Evolutionary conservation across 2,888 invertebrate species (phyloP).

Genomic region (Yponomeuta malinellus): DNA sequence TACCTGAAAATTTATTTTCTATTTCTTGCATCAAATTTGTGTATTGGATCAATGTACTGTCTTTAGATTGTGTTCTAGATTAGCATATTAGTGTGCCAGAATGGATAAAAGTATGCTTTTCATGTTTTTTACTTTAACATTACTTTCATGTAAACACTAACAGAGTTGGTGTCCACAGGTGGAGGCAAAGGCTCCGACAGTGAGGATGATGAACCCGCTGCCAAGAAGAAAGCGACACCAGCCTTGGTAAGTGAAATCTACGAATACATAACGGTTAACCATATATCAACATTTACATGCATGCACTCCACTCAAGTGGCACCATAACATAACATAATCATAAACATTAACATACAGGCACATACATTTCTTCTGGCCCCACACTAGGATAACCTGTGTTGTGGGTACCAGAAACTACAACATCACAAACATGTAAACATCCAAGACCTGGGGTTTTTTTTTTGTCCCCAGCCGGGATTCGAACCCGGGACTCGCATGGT

Average conservation of each 20-base stretch:
- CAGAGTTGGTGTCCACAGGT: slow-evolving; percentile 48
- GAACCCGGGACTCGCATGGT: too few relatives aligned
- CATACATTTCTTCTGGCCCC: too few relatives aligned
- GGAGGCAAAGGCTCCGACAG: slow-evolving; percentile 85
- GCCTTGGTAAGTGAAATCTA: slow-evolving; percentile 50
- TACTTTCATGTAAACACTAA: not conserved
- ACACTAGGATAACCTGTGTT: too few relatives aligned
- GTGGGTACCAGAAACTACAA: too few relatives aligned
- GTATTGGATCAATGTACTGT: not conserved
- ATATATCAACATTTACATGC: too few relatives aligned
- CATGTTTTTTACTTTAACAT: slow-evolving; percentile 24
- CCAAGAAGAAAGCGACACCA: slow-evolving; percentile 83
- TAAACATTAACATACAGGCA: too few relatives aligned
- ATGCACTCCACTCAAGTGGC: too few relatives aligned
- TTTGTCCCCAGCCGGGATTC: too few relatives aligned
- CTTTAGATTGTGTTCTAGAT: not conserved
- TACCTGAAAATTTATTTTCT: slow-evolving; percentile 26
- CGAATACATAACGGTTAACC: not conserved
- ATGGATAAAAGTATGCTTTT: slow-evolving; percentile 22
- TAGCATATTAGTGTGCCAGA: not conserved
- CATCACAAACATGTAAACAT: too few relatives aligned
- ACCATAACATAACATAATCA: too few relatives aligned
- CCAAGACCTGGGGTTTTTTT: too few relatives aligned
- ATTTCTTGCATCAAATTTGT: not conserved
- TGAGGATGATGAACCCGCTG: slow-evolving; percentile 88